These are phyloP conservation scores for Deilephila elpenor DNA, from an alignment of 2,888 invertebrate species.

Conservation along the genomic window DNA sequence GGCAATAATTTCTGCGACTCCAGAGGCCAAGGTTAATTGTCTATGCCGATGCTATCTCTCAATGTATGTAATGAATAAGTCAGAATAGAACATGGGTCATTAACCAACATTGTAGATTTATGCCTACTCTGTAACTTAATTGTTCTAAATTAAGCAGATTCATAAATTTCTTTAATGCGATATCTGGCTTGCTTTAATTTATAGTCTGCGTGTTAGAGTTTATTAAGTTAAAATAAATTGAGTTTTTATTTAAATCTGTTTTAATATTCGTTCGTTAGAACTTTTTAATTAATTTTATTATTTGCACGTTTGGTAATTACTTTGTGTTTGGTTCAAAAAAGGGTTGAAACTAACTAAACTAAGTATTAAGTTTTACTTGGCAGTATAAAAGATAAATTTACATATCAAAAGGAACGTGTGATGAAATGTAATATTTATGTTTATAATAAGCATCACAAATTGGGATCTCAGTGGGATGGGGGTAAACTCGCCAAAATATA, in stretches of 20 bases:
- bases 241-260: too few species aligned
- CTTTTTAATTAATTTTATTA: neutral
- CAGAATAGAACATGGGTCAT: conserved; percentile 5
- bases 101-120: conserved; percentile 9
- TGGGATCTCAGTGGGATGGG: too few species aligned
- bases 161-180: conserved; percentile 8
- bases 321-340: too few species aligned
- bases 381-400: too few species aligned
- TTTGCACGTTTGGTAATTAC: too few species aligned
- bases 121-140: neutral
- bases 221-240: conserved; percentile 1
- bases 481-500: too few species aligned
- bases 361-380: too few species aligned
- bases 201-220: neutral
- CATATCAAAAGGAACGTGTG: too few species aligned
- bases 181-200: neutral
- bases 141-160: conserved; percentile 5
- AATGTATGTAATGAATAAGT: conserved; percentile 8
- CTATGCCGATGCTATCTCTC: neutral
- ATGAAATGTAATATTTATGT: too few species aligned
- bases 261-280: neutral
- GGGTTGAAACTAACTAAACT: too few species aligned
- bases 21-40: conserved; percentile 9
- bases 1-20: conserved; percentile 10
- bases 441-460: too few species aligned